phyloP scores from a whole-genome alignment of 92 coral and sea anemone genomes.

The Parazoanthus darwini region DNA sequence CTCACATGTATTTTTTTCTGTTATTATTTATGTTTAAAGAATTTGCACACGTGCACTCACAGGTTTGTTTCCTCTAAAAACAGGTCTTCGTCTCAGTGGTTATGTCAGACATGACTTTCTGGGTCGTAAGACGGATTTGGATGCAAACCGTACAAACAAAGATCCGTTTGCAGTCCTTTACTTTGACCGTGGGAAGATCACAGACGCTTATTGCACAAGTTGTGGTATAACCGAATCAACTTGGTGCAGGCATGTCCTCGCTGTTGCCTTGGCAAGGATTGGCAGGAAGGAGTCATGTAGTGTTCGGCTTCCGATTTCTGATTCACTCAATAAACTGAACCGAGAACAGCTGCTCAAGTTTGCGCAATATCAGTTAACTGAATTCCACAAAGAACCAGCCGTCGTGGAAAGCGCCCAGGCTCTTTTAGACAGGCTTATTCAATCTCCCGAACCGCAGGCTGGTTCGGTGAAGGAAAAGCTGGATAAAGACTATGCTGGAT shows the following conservation, averaged over 20 bases:
- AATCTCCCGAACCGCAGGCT: background rate
- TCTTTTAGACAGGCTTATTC: background rate
- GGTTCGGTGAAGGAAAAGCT: background rate
- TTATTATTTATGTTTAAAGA: too few relatives aligned
- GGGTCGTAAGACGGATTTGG: background rate
- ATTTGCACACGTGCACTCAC: too few relatives aligned
- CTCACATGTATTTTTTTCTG: too few relatives aligned
- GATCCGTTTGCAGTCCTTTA: background rate
- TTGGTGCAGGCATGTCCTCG: background rate
- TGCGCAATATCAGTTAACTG: background rate
- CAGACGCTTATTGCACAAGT: slow-evolving; percentile 3
- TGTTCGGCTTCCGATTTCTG: background rate
- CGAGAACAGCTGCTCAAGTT: background rate
- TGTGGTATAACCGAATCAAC: background rate
- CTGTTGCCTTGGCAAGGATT: slow-evolving; percentile 3
- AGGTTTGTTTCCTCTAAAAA: background rate
- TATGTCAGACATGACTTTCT: background rate
- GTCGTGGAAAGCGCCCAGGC: background rate
- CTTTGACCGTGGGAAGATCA: slow-evolving; percentile 8
- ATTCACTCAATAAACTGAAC: slow-evolving; percentile 1
- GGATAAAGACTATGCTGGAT: background rate
- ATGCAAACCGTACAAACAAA: background rate
- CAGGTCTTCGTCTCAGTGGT: slow-evolving; percentile 3
- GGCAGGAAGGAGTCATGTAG: background rate
- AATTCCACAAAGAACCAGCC: slow-evolving; percentile 1